A percentile compares a stretch with the other conserved stretches of the same genome.
These are phyloP conservation scores for Nomada ferruginata DNA, from an alignment of 2,888 invertebrate species.

Conservation along the genomic window DNA sequence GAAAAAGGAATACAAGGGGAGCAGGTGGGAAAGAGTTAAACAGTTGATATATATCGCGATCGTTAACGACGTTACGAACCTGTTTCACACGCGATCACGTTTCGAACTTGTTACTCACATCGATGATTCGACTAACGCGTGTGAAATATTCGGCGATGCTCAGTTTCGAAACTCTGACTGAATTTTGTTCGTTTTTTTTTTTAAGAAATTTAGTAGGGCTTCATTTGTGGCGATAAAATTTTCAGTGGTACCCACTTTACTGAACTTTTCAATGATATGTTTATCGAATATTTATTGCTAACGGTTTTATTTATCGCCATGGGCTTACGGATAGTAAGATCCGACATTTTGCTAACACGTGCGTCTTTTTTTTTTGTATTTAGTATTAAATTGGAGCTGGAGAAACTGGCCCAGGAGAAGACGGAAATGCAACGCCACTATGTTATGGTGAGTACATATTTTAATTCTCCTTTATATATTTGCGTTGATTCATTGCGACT, in stretches of 20 bases:
- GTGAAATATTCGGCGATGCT: neutral
- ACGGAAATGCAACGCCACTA: conserved; percentile 95
- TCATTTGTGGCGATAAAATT: too few species aligned
- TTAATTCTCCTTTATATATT: neutral
- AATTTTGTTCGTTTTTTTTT: too few species aligned
- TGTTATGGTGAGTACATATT: conserved; percentile 90
- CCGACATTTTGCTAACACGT: conserved; percentile 77
- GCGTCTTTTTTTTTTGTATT: conserved; percentile 82
- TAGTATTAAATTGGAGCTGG: conserved; percentile 93
- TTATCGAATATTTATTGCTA: too few species aligned
- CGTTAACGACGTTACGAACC: conserved; percentile 38
- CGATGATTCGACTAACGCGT: conserved; percentile 31
- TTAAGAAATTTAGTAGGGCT: too few species aligned
- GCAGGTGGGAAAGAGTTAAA: conserved; percentile 12
- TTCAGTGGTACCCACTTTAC: too few species aligned
- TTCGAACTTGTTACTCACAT: conserved; percentile 36
- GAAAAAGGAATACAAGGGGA: neutral
- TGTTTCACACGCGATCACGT: conserved; percentile 45
- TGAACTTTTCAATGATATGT: too few species aligned
- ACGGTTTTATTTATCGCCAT: too few species aligned
- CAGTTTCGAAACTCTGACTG: too few species aligned
- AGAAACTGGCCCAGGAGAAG: conserved; percentile 94
- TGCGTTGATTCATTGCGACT: neutral
- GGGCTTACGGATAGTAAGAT: too few species aligned
- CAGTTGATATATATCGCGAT: conserved; percentile 15